These are phyloP conservation scores for Lithosia quadra DNA, from an alignment of 2,888 invertebrate species.

Conservation along the genomic window DNA sequence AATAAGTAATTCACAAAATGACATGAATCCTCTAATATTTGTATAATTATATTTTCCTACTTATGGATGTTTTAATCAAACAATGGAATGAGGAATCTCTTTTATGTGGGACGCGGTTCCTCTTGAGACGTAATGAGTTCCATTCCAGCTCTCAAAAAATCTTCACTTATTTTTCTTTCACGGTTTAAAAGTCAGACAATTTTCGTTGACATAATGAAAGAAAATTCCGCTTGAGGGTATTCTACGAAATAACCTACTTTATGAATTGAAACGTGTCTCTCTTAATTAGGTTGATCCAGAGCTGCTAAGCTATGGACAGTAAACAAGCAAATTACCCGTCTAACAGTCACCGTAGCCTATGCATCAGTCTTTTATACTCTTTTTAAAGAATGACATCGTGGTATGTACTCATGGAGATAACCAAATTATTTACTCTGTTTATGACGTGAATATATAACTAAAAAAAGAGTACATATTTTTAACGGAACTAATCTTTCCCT, in stretches of 20 bases:
- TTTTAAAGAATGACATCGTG: too few species aligned
- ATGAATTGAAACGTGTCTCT: background rate
- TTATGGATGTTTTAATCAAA: slow-evolving; percentile 51
- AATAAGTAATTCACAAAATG: slow-evolving; percentile 7
- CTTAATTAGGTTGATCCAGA: background rate
- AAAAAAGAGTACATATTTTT: too few species aligned
- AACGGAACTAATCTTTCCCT: too few species aligned
- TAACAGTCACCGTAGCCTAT: background rate
- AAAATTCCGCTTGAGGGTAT: slow-evolving; percentile 21
- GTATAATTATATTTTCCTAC: slow-evolving; percentile 22
- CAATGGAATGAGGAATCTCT: slow-evolving; percentile 51
- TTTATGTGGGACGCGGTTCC: slow-evolving; percentile 44
- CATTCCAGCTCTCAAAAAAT: slow-evolving; percentile 51
- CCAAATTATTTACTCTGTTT: too few species aligned
- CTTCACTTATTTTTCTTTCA: slow-evolving; percentile 47
- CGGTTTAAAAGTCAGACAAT: slow-evolving; percentile 53
- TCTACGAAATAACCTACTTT: slow-evolving; percentile 36
- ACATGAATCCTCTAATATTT: slow-evolving; percentile 15
- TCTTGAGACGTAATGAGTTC: slow-evolving; percentile 59
- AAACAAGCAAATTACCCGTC: background rate
- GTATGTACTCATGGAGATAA: too few species aligned
- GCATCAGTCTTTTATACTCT: background rate
- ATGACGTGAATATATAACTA: too few species aligned
- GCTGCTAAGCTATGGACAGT: background rate
- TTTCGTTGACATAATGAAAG: slow-evolving; percentile 52